phyloP scores from a whole-genome alignment of 2,888 invertebrate genomes.

The Erebia epiphron region DNA sequence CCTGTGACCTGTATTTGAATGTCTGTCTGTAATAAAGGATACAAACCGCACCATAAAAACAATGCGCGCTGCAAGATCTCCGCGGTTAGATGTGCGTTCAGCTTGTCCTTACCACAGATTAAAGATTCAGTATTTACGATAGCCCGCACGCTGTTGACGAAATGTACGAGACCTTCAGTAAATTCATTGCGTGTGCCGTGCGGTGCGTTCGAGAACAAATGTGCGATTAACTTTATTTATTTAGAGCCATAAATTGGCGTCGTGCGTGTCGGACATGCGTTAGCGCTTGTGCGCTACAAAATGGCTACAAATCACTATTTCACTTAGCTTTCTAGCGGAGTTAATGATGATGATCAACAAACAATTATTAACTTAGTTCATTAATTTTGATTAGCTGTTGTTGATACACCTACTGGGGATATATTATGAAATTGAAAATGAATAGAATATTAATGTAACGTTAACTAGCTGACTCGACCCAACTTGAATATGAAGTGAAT shows the following conservation, averaged over 20 bases:
- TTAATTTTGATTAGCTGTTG: conserved; percentile 13
- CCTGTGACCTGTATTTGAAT: too few species aligned
- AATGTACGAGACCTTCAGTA: not conserved
- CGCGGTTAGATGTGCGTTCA: not conserved
- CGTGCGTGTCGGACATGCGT: conserved; percentile 28
- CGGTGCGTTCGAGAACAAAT: not conserved
- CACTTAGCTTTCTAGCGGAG: not conserved
- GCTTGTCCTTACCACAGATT: not conserved
- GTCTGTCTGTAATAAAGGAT: too few species aligned
- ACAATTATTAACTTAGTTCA: conserved; percentile 3
- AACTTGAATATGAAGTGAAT: too few species aligned
- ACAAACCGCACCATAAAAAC: too few species aligned
- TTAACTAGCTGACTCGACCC: too few species aligned
- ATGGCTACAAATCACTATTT: not conserved
- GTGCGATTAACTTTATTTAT: conserved; percentile 16
- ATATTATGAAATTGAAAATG: not conserved
- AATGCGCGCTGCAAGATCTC: too few species aligned
- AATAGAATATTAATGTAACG: too few species aligned
- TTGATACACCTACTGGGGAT: not conserved
- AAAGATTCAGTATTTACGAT: not conserved
- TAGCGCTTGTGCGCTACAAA: conserved; percentile 11
- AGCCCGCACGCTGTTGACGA: not conserved
- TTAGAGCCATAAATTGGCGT: conserved; percentile 27
- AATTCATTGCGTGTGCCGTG: not conserved
- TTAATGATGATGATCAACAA: conserved; percentile 12